Base-by-base conservation (phyloP, 2,113 vertebrate genomes). In the Phaethornis superciliosus region DNA sequence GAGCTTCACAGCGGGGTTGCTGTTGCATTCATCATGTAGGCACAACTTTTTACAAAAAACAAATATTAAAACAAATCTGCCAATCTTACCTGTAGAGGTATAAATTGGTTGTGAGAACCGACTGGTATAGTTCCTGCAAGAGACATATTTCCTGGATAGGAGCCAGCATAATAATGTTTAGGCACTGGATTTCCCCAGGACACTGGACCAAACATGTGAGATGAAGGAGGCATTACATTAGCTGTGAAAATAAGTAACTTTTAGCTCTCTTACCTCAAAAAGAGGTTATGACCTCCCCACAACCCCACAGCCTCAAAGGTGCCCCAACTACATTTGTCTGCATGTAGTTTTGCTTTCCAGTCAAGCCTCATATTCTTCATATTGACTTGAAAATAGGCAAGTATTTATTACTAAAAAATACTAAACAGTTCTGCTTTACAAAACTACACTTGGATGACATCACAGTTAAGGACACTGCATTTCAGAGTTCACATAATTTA, bases 21-120 rank as follows among this genome's bases (percentile, higher is more conserved):
- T 54, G 70, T 17, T 76, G 22, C 74, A 80, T 51, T 79, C 37
- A 81, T 32, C 77, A 47, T 0, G 1, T 44, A 55, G 35, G 13
- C 32, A 65, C 55, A 52, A 7, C 1, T 32, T 65, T 85, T 82
- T 77, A 82, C 46, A 82, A 49, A 71, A 72, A 27, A 0, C 40
- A 16, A 46, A 2, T 30, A 64, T 58, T 72, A 71, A 93, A 46
- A 90, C 76, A 88, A 94, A 87, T 23, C 42, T 82, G 58, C 46
- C 17, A 40, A 17, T 44, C 96, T 98, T 94, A 99, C 99, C 98
- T 99, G 99, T 46, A 99, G 94, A 42, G 99, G 99, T 96, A 99
- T 98, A 96, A 99, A 99, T 96, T 99, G 99, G 97, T 98, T 99
- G 97, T 99, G 99, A 56, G 98, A 98, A 71, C 98, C 98, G 46